Evolutionary conservation across 2,113 vertebrate species (phyloP), one percentile per base, ranked within the genome.

Genomic region (Xiphophorus hellerii): DNA sequence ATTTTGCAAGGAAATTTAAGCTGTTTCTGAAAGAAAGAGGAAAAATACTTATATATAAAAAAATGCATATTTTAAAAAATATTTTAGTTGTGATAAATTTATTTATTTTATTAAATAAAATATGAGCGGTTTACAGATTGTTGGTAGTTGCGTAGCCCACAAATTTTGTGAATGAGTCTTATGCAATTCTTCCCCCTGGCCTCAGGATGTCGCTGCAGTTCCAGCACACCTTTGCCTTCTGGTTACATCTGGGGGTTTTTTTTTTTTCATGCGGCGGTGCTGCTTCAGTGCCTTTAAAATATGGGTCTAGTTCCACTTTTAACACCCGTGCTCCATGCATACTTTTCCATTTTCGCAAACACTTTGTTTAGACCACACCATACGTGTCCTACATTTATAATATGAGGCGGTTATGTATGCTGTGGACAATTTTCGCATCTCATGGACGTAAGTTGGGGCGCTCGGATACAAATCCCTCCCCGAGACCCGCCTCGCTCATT

Each of bases 191-290:
- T 6, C 13, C 14, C 1, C 17, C 1, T 0, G 29, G 27, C 88
- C 92, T 88, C 84, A 35, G 77, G 92, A 51, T 91, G 88, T 81
- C 92, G 51, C 66, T 88, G 83, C 28, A 44, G 5, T 51, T 62
- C 66, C 79, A 73, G 51, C 5, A 15, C 15, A 84, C 5, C 0
- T 8, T 20, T 22, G 25, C 20, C 7, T 39, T 67, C 11, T 39
- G 14, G n/a, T 22, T 20, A 6, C 44, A 20, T 48, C 44, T 28
- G 28, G 28, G 28, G 28, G 44, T 17, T 44, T 13, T 39, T 8
- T 35, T 35, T 35, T 37, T 42, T 15, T 25, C 11, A 31, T 25
- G 39, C 7, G 28, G 27, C 22, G 15, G 7, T 29, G 17, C 15
- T 31, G 0, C 20, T 48, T 28, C 28, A 30, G 3, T 31, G 11